Evolutionary conservation across 2,888 invertebrate genomes (phyloP), one percentile per base, ranked within the genome.

Genomic region (Mesorhabditis sp.): DNA sequence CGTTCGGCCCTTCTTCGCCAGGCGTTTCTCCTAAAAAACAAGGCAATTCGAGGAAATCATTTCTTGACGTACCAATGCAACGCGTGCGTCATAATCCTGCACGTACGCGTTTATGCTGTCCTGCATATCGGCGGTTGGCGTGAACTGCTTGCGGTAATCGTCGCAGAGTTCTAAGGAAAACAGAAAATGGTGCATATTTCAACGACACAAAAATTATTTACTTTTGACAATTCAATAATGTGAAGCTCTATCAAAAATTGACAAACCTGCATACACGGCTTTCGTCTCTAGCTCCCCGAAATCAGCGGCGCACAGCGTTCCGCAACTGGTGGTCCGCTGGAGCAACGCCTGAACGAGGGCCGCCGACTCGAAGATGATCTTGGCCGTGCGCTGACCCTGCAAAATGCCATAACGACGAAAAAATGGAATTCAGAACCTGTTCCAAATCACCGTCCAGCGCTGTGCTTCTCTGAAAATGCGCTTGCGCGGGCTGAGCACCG

Each of bases 1-100:
- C 58, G 58, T 13, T 50, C 58, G 10, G n/a, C n/a, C 58, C 58
- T 50, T 50, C 58, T 50, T 50, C 58, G n/a, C n/a, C 58, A 50
- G 58, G 58, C n/a, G 28, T 28, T 28, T 28, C 28, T 28, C 28
- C 28, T 28, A 28, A 28, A 28, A 28, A 28, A 28, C 28, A 28
- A 28, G 28, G 28, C 28, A 28, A 28, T 28, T 28, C 28, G 28
- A 28, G 28, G 28, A 28, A 28, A 13, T n/a, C 58, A 50, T 13
- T 50, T 50, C n/a, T 13, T 0, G 58, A 50, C 58, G n/a, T 50
- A 50, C 58, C 58, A 13, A 10, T 50, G 58, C 58, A 50, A 50
- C n/a, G 7, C n/a, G 58, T 50, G 7, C n/a, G n/a, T 50, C 58
- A 50, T 50, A 50, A 10, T 50, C 10, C 10, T n/a, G 7, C 10